Evolutionary conservation across 2,113 vertebrate genomes (phyloP), one percentile per base, ranked within the genome.

Genomic region (Reinhardtius hippoglossoides): DNA sequence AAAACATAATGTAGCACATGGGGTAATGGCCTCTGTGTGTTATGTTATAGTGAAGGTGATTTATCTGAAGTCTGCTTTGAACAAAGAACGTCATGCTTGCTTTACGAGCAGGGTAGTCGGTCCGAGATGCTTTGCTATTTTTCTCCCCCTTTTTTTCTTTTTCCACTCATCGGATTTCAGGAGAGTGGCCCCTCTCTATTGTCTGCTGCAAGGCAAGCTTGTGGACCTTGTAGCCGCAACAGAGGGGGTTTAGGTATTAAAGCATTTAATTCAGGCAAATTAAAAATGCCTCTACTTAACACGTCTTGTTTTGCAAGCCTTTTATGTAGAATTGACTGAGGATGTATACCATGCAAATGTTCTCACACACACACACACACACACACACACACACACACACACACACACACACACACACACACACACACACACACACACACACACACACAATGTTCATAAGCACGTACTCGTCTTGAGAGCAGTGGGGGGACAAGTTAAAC

Each of bases 91-190:
- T 80, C 61, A 21, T 64, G 75, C 67, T 52, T 70, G 40, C 50
- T 93, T 92, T 89, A 90, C 58, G 72, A 89, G 88, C 86, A 92
- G 93, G 90, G 91, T 73, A 89, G 94, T 92, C 86, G 78, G 93
- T 85, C 82, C 89, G 91, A 81, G 90, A 56, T 62, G 54, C 66
- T 91, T 92, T 89, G 79, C 86, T 92, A 81, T 82, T 83, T 83
- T 86, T 20, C 44, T 26, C 50, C n/a, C 42, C 37, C 48, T 82
- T 85, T 87, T 89, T 87, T 89, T 88, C 87, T 92, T 96, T 92
- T 94, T 95, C 94, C 91, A 94, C 61, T 96, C 94, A 94, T 96
- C 92, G 54, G 92, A 94, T 97, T 97, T 97, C 95, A 96, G 90
- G 85, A 94, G 95, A 93, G 94, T 94, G 92, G 79, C 93, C 92